Conservation (phyloP, 2,113 vertebrate genomes). For the Dascyllus trimaculatus region DNA sequence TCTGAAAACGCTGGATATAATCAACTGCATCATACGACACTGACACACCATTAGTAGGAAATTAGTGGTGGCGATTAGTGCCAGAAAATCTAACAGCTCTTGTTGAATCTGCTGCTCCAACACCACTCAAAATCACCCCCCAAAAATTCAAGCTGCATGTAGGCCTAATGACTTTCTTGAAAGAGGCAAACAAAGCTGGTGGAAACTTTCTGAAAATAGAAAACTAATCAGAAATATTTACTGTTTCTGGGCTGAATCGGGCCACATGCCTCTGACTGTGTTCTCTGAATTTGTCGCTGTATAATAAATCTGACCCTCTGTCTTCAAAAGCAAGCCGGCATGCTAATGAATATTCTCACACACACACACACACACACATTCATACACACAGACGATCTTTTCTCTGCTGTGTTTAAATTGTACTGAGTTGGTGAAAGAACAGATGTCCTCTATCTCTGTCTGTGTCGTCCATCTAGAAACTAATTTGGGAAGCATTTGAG, state of each 20-base stretch:
- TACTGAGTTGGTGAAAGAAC: conserved; percentile 13
- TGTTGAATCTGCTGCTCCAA: neutral
- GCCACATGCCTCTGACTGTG: neutral
- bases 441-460: conserved; percentile 30
- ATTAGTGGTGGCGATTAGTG: neutral
- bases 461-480: conserved; percentile 20
- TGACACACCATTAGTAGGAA: neutral
- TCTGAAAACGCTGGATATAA: neutral
- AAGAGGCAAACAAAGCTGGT: neutral
- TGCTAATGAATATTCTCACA: neutral
- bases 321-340: conserved; percentile 14
- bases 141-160: too few species aligned
- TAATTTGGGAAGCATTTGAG: conserved; percentile 12
- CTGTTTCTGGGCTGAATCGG: neutral
- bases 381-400: neutral
- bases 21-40: neutral
- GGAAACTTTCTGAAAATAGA: neutral
- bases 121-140: neutral
- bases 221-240: neutral
- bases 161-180: neutral
- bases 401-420: conserved; percentile 1
- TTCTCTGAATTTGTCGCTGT: conserved; percentile 10
- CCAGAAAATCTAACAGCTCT: conserved; percentile 3
- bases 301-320: conserved; percentile 16
- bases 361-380: neutral